These are phyloP conservation scores for Anniella stebbinsi DNA, from an alignment of 2,797 vertebrate genomes.

Conservation along the genomic window DNA sequence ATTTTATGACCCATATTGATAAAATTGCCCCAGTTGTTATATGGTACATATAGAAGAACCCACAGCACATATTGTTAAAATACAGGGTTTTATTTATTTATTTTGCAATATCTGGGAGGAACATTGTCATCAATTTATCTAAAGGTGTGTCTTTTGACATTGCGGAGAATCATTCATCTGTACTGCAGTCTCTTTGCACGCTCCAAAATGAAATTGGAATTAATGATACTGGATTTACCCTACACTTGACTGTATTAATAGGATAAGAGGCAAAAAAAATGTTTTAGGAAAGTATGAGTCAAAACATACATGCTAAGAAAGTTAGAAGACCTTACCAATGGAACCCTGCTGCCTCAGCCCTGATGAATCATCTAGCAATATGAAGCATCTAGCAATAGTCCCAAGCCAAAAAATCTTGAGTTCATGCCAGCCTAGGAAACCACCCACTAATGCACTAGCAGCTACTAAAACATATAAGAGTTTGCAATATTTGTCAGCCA, in stretches of 20 bases:
- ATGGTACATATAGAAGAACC: neutral
- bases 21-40: neutral
- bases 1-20: neutral
- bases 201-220: neutral
- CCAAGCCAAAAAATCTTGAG: conserved; percentile 44
- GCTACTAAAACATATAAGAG: conserved; percentile 66
- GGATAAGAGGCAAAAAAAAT: conserved; percentile 66
- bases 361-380: conserved; percentile 37
- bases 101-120: neutral
- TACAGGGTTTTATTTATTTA: neutral
- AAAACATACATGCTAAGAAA: conserved; percentile 67
- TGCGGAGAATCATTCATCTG: neutral
- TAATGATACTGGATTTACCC: conserved; percentile 43
- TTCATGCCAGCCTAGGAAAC: conserved; percentile 69
- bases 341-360: conserved; percentile 50
- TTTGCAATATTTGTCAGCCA: conserved; percentile 47
- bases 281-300: conserved; percentile 66
- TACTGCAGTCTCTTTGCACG: neutral
- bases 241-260: conserved; percentile 44
- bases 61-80: neutral
- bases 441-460: conserved; percentile 63
- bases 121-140: neutral
- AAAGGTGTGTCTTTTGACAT: neutral
- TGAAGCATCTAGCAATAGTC: conserved; percentile 31
- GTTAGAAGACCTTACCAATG: conserved; percentile 58